Base-by-base conservation (phyloP, 2,113 vertebrate species). In the Clarias macrocephalus region DNA sequence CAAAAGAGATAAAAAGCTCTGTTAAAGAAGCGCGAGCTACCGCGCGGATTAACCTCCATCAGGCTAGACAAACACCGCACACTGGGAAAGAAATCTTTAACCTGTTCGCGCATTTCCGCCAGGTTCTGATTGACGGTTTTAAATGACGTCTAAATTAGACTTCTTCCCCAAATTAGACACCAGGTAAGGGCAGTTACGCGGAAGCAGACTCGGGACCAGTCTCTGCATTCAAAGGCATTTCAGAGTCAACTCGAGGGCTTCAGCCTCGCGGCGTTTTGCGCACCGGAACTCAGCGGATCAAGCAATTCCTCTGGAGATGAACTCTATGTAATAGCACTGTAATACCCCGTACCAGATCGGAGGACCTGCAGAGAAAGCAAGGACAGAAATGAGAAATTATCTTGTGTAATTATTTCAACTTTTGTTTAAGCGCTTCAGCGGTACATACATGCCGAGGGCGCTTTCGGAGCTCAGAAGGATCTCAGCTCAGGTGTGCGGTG, bases 1-100 rank as follows among this genome's bases (percentile, higher is more conserved):
- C 68, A 88, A 89, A 92, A 90, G 56, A 91, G 93, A 94, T 93
- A 93, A 93, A 87, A 92, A 89, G 62, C 80, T 85, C 62, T 75
- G 87, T 86, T 86, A 87, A 90, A 87, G 84, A 85, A 89, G 87
- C 87, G 80, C 70, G 81, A 86, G 84, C 89, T 83, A 88, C 82
- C 82, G 80, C 89, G 90, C 85, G 90, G 84, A 87, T 88, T 88
- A 90, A 79, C 70, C 65, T 75, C 76, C 56, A 88, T 28, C 12
- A 88, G 87, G 18, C 76, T 54, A 65, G 37, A 79, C 30, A 56
- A 11, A 70, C 7, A 54, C 4, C 6, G 70, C 70, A 66, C 42
- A 62, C 30, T 65, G 80, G 42, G 37, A 18, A 82, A 75, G 42
- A 75, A 76, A 37, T 12, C 7, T 82, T 19, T 28, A 37, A 42